These are phyloP conservation scores for Oreotrochilus melanogaster DNA, from an alignment of 2,113 vertebrate genomes.

Conservation along the genomic window DNA sequence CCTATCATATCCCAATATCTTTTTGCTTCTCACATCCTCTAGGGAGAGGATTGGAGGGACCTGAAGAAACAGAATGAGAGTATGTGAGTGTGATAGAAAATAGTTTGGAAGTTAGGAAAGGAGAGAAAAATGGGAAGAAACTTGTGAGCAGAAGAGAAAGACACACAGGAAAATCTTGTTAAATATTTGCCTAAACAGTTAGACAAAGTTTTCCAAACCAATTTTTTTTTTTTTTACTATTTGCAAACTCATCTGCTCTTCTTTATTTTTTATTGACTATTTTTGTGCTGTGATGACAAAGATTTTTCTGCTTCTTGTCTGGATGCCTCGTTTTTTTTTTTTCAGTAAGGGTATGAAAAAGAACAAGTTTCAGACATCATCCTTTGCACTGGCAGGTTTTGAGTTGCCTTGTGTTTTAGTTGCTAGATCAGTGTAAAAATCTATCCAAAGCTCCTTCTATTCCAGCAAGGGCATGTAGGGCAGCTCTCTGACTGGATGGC, in stretches of 20 bases:
- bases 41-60: not conserved
- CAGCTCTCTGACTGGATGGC: not conserved
- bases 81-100: not conserved
- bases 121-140: not conserved
- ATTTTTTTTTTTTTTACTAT: not conserved
- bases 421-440: not conserved
- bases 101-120: not conserved
- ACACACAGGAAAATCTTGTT: not conserved
- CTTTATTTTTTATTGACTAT: not conserved
- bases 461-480: not conserved
- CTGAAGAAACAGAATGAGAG: not conserved
- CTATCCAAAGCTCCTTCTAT: not conserved
- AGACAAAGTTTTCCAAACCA: not conserved
- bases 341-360: not conserved
- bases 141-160: not conserved
- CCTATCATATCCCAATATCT: not conserved
- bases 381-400: not conserved
- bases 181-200: not conserved
- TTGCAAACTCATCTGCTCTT: constrained; percentile 20
- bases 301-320: not conserved
- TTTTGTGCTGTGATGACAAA: not conserved
- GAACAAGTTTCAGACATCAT: not conserved
- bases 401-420: not conserved
- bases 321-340: not conserved
- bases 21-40: not conserved